A percentile compares a stretch with the other conserved stretches of the same genome.
Evolutionary conservation across 2,888 invertebrate species (phyloP).

Genomic region (Minunthozetes semirufus): DNA sequence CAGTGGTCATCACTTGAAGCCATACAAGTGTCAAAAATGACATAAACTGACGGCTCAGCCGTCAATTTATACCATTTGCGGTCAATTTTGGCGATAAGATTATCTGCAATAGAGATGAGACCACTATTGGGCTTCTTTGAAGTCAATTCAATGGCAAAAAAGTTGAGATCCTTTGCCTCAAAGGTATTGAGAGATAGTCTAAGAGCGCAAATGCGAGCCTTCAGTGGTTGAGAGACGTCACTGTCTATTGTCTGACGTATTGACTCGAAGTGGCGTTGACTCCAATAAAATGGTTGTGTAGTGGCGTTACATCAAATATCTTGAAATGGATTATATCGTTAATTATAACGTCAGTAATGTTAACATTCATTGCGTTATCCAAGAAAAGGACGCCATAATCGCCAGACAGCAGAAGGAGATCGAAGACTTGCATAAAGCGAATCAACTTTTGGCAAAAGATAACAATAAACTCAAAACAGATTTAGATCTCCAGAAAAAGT

Average conservation of each 20-base stretch:
- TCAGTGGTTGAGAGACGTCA: neutral
- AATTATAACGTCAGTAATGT: constrained; percentile 14
- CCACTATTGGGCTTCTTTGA: no score
- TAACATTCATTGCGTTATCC: constrained; percentile 23
- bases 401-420: constrained; percentile 9
- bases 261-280: neutral
- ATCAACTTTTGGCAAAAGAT: constrained; percentile 23
- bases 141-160: no score
- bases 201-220: neutral
- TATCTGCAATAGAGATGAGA: no score
- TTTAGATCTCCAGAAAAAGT: constrained; percentile 21
- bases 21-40: no score
- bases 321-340: constrained; percentile 24
- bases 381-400: constrained; percentile 26
- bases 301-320: constrained; percentile 7
- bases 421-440: constrained; percentile 24
- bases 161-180: no score
- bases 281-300: neutral
- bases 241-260: neutral
- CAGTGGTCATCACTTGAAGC: no score
- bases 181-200: no score
- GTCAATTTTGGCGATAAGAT: no score
- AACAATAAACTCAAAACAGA: neutral
- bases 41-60: no score
- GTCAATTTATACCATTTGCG: no score